Evolutionary conservation across 2,888 invertebrate species (phyloP).

Genomic region (Andrena bucephala): DNA sequence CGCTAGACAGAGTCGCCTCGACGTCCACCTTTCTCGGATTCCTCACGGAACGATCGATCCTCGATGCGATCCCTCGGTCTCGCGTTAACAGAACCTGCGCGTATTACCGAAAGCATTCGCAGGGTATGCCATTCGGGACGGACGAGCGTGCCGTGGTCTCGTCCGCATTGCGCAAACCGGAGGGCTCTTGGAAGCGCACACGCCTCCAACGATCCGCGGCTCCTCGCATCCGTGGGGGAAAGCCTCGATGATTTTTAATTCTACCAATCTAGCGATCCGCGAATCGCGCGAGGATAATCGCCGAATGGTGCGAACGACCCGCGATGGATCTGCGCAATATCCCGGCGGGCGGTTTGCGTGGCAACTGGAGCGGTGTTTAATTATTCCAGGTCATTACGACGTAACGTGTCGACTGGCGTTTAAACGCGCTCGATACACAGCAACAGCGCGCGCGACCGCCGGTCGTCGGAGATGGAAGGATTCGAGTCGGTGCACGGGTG

Average conservation of each 20-base stretch:
- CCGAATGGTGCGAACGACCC: background rate
- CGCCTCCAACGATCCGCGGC: background rate
- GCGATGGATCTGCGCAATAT: slow-evolving; percentile 48
- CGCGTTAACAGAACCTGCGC: background rate
- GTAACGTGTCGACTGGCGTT: slow-evolving; percentile 62
- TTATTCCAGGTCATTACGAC: slow-evolving; percentile 72
- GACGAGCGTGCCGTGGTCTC: slow-evolving; percentile 10
- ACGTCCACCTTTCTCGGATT: background rate
- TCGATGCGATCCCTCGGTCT: background rate
- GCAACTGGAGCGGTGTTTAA: slow-evolving; percentile 65
- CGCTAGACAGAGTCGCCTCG: background rate
- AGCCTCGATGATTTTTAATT: background rate
- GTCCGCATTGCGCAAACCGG: slow-evolving; percentile 69
- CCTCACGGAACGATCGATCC: background rate
- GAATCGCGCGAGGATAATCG: background rate
- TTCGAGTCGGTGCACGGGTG: slow-evolving; percentile 54
- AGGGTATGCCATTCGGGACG: background rate
- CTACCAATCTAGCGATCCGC: background rate
- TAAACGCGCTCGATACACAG: slow-evolving; percentile 65
- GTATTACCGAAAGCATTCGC: slow-evolving; percentile 28
- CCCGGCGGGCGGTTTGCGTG: slow-evolving; percentile 31
- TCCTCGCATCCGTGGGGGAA: background rate
- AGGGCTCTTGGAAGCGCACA: slow-evolving; percentile 20
- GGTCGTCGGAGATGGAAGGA: slow-evolving; percentile 17
- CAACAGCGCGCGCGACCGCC: slow-evolving; percentile 33